phyloP scores from a whole-genome alignment of 2,113 vertebrate genomes.

The Oreotrochilus melanogaster region DNA sequence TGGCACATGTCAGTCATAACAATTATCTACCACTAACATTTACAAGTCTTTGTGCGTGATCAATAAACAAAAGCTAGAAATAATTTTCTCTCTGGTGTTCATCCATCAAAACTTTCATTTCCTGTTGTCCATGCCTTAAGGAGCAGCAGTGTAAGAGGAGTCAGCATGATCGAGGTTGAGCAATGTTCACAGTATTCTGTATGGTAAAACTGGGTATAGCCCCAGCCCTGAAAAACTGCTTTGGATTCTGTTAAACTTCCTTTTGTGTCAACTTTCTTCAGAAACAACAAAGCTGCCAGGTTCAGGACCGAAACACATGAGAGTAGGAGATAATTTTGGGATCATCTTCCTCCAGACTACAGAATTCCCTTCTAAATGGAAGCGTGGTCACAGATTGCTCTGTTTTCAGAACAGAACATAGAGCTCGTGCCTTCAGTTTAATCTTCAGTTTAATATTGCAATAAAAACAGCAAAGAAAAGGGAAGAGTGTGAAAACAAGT shows the following conservation, averaged over 20 bases:
- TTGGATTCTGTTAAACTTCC: neutral
- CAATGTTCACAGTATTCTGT: neutral
- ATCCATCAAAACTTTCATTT: neutral
- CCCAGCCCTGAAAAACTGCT: neutral
- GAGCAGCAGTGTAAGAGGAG: neutral
- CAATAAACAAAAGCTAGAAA: neutral
- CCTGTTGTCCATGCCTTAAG: neutral
- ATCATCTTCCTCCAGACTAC: neutral
- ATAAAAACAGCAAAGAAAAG: neutral
- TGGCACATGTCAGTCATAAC: neutral
- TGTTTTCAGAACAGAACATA: neutral
- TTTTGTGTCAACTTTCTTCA: neutral
- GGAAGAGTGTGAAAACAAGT: neutral
- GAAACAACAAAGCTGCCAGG: neutral
- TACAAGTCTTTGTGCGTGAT: neutral
- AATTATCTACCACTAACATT: neutral
- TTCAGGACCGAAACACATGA: neutral
- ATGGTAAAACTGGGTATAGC: neutral
- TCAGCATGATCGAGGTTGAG: neutral
- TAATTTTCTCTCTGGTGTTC: neutral
- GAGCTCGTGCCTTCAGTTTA: neutral
- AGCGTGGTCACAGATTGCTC: neutral
- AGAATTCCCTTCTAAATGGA: neutral
- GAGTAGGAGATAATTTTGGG: neutral
- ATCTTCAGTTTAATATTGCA: neutral